Conservation (phyloP, 1,140 invertebrate species). For the Ectropis grisescens region DNA sequence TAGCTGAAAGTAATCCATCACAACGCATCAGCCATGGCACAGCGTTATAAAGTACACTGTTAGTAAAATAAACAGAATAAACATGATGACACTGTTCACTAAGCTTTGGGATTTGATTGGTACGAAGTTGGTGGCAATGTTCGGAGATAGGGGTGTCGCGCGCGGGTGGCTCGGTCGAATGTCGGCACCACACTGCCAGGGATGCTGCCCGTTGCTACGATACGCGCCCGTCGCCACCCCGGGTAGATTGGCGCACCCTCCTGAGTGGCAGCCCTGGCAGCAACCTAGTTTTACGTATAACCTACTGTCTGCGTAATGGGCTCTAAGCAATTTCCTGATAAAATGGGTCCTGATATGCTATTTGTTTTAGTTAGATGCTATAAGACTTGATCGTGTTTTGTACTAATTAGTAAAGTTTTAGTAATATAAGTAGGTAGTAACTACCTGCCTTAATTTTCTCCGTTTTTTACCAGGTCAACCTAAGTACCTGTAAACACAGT, state of each 20-base stretch:
- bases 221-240: slow-evolving; percentile 50
- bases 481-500: too few relatives aligned
- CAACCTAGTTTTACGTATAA: slow-evolving; percentile 62
- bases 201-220: slow-evolving; percentile 62
- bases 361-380: too few relatives aligned
- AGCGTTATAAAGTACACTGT: slow-evolving; percentile 58
- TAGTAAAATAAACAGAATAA: slow-evolving; percentile 52
- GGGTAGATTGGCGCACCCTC: slow-evolving; percentile 26
- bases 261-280: slow-evolving; percentile 62
- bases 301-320: slow-evolving; percentile 48
- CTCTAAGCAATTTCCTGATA: slow-evolving; percentile 55
- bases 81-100: slow-evolving; percentile 36
- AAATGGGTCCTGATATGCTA: slow-evolving; percentile 14
- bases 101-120: slow-evolving; percentile 14
- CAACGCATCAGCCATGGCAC: slow-evolving; percentile 40
- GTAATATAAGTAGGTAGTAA: too few relatives aligned
- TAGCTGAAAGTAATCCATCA: slow-evolving; percentile 38
- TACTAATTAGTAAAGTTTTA: too few relatives aligned
- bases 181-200: slow-evolving; percentile 44
- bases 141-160: slow-evolving; percentile 3
- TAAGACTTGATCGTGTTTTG: too few relatives aligned
- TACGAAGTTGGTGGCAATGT: slow-evolving; percentile 8
- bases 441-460: too few relatives aligned
- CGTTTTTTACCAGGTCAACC: too few relatives aligned
- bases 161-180: slow-evolving; percentile 24